A percentile compares a stretch with the other conserved stretches of the same genome.
phyloP scores from a whole-genome alignment of 2,888 invertebrate species.

The Tromatobia lineatoria region DNA sequence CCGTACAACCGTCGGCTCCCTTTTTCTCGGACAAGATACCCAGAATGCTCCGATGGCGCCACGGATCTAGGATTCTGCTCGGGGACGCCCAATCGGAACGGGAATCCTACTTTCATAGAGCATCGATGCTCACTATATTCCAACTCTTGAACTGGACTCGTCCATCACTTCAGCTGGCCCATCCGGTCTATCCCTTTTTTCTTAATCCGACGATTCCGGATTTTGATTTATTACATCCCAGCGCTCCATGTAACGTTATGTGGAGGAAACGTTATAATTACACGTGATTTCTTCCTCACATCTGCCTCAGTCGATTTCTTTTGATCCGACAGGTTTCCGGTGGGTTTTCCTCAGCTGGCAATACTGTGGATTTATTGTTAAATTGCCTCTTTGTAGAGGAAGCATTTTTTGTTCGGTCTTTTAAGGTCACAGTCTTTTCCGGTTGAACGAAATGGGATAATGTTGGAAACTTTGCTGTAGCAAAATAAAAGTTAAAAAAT shows the following conservation, averaged over 20 bases:
- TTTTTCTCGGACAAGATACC: conserved; percentile 37
- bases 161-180: conserved; percentile 26
- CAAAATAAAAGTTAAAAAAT: too few species aligned
- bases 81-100: conserved; percentile 23
- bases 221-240: conserved; percentile 35
- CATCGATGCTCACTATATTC: neutral
- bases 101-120: neutral
- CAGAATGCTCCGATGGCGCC: conserved; percentile 70
- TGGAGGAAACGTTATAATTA: conserved; percentile 53
- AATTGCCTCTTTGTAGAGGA: conserved; percentile 10
- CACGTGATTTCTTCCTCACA: conserved; percentile 27
- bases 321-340: conserved; percentile 33
- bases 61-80: conserved; percentile 72
- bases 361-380: conserved; percentile 23
- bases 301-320: conserved; percentile 14
- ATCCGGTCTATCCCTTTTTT: conserved; percentile 23
- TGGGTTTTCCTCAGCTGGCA: conserved; percentile 49
- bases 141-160: conserved; percentile 24
- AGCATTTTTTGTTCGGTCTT: neutral
- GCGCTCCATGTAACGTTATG: neutral
- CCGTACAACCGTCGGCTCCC: conserved; percentile 51
- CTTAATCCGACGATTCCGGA: conserved; percentile 17
- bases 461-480: too few species aligned
- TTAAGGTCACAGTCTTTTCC: too few species aligned
- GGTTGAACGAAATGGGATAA: too few species aligned